Conservation (phyloP, 2,888 invertebrate genomes). For the Tiliacea citrago region DNA sequence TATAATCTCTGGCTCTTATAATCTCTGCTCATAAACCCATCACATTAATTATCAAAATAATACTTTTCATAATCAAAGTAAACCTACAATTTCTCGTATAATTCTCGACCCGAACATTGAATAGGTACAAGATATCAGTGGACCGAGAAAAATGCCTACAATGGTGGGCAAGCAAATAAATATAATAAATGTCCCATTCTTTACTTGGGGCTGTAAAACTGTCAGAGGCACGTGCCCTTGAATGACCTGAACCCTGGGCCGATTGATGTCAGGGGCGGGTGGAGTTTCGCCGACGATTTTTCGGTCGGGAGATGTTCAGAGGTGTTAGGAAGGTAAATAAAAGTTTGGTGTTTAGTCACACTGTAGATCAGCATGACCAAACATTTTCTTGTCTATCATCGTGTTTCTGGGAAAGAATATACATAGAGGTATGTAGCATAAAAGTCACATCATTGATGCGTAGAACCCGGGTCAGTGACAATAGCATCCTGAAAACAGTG, state of each 20-base stretch:
- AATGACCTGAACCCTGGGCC: conserved; percentile 71
- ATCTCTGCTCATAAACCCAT: not conserved
- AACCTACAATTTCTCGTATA: conserved; percentile 28
- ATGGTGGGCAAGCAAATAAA: conserved; percentile 81
- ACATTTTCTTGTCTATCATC: not conserved
- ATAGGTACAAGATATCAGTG: conserved; percentile 82
- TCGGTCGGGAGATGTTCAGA: conserved; percentile 13
- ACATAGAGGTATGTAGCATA: too few species aligned
- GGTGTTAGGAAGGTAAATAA: not conserved
- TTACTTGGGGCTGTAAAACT: conserved; percentile 88
- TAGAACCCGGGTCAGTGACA: too few species aligned
- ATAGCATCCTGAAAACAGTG: too few species aligned
- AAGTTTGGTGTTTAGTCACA: too few species aligned
- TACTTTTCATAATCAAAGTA: conserved; percentile 4
- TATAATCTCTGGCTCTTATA: not conserved
- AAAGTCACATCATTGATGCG: too few species aligned
- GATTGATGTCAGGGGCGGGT: conserved; percentile 46
- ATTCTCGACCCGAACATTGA: conserved; percentile 59
- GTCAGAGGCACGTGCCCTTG: conserved; percentile 86
- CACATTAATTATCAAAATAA: not conserved
- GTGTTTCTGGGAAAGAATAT: too few species aligned
- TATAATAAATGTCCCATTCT: conserved; percentile 89
- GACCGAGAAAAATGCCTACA: conserved; percentile 80
- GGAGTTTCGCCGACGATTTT: conserved; percentile 25
- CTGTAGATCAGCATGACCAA: not conserved